Evolutionary conservation across 2,888 invertebrate genomes (phyloP).

Genomic region (Hyalella azteca): DNA sequence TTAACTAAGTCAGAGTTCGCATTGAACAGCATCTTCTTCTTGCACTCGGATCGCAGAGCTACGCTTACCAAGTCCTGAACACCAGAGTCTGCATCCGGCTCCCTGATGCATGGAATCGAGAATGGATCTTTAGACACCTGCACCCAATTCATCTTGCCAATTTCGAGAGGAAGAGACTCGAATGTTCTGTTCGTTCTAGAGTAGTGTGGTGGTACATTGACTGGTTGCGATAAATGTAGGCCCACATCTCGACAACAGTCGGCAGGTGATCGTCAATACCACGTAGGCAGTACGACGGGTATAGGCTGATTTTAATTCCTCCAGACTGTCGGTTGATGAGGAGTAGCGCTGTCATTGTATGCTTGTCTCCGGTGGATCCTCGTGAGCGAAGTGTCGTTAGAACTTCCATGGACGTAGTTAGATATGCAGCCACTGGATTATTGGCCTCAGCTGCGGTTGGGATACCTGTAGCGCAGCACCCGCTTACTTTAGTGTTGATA

Average conservation of each 20-base stretch:
- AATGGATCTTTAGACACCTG: not conserved
- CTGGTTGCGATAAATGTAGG: not conserved
- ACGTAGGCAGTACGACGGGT: not conserved
- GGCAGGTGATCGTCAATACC: not conserved
- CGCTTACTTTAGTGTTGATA: not conserved
- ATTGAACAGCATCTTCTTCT: not conserved
- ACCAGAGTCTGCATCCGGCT: not conserved
- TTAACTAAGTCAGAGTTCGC: not conserved
- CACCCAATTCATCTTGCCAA: not conserved
- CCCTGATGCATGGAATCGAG: not conserved
- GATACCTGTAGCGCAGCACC: not conserved
- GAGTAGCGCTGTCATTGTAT: not conserved
- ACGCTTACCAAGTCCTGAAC: not conserved
- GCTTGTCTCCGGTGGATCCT: not conserved
- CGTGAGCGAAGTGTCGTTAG: not conserved
- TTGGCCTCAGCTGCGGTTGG: not conserved
- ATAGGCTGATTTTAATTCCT: not conserved
- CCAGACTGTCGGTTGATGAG: not conserved
- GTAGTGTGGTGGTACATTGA: fast-evolving
- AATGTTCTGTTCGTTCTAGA: no score
- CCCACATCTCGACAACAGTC: not conserved
- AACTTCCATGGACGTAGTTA: not conserved
- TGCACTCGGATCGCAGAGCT: not conserved
- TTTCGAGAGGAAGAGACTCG: not conserved
- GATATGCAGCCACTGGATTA: not conserved